A percentile compares a stretch with the other conserved stretches of the same genome.
phyloP scores from a whole-genome alignment of 2,797 vertebrate genomes.

The Brotogeris chrysoptera region DNA sequence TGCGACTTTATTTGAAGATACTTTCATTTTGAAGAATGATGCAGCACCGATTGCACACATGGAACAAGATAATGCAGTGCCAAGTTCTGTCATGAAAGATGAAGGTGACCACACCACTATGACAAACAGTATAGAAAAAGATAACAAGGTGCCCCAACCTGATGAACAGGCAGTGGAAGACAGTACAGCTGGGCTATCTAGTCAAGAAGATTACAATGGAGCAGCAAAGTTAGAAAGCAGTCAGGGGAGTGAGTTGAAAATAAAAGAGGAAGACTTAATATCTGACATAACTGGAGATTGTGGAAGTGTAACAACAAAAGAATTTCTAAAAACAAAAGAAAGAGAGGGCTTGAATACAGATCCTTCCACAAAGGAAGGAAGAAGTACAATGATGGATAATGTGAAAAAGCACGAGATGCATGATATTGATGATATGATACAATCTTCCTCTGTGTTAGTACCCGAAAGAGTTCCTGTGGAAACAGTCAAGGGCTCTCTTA shows the following conservation, averaged over 20 bases:
- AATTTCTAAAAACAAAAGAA: background rate
- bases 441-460: slow-evolving; percentile 13
- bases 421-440: background rate
- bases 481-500: background rate
- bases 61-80: background rate
- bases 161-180: background rate
- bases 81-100: background rate
- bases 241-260: background rate
- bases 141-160: background rate
- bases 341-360: background rate
- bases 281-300: background rate
- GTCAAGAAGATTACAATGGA: background rate
- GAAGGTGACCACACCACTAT: background rate
- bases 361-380: background rate
- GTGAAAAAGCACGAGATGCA: background rate
- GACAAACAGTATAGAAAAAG: background rate
- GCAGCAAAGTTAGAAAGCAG: background rate
- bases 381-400: background rate
- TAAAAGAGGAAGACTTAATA: background rate
- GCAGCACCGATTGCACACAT: background rate
- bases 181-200: background rate
- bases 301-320: background rate
- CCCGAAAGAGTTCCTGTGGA: background rate
- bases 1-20: background rate
- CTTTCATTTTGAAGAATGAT: background rate